Conservation (phyloP, 2,888 invertebrate species). For the Timema podura region DNA sequence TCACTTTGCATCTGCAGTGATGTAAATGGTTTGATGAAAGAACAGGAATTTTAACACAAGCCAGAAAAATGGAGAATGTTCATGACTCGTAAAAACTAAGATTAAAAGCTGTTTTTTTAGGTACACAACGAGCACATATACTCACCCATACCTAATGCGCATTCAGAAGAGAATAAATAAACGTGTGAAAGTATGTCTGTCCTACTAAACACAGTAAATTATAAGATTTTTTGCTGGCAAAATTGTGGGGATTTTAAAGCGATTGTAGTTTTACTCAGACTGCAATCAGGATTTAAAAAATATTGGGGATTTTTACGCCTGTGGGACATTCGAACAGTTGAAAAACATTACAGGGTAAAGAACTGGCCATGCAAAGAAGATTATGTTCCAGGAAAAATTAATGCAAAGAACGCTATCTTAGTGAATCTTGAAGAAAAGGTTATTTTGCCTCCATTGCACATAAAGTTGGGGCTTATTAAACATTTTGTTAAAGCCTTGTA, state of each 20-base stretch:
- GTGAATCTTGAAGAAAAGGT: too few relatives aligned
- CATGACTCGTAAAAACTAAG: conserved; percentile 6
- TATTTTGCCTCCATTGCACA: too few relatives aligned
- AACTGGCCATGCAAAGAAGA: too few relatives aligned
- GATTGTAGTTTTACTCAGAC: neutral
- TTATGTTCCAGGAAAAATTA: too few relatives aligned
- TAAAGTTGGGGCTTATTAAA: too few relatives aligned
- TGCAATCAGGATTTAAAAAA: neutral
- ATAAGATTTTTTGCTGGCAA: neutral
- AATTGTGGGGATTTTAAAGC: neutral
- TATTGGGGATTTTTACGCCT: neutral
- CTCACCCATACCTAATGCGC: neutral
- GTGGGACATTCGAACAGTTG: too few relatives aligned
- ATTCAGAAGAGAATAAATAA: conserved; percentile 6
- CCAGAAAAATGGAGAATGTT: neutral
- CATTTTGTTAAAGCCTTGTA: too few relatives aligned
- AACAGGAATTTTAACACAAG: conserved; percentile 2
- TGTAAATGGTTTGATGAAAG: neutral
- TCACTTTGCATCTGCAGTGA: neutral
- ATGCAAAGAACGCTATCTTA: too few relatives aligned
- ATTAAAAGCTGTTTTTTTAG: neutral
- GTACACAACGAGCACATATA: neutral
- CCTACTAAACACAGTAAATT: neutral
- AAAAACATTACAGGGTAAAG: too few relatives aligned
- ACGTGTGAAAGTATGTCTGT: conserved; percentile 8